Base-by-base conservation (phyloP, 92 coral and sea anemone species). In the Montipora capitata region DNA sequence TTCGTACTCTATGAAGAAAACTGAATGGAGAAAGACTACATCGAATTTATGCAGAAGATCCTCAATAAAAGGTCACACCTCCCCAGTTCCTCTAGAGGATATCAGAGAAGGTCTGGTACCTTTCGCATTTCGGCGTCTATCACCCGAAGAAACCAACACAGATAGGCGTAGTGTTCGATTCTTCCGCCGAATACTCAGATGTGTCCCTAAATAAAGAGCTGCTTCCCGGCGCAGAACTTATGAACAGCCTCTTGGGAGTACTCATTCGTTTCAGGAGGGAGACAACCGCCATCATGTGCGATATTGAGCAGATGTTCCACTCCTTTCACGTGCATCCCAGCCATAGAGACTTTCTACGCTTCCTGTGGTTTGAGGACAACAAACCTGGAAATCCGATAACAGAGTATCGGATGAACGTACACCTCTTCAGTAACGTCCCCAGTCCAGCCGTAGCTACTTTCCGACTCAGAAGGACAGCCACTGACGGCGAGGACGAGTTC, bases 401-500 rank as follows among this genome's bases (percentile, higher is more conserved):
- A n/a, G n/a, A n/a, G n/a, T n/a, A n/a, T n/a, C n/a, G n/a, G n/a
- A n/a, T n/a, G n/a, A n/a, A n/a, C n/a, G n/a, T n/a, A n/a, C n/a
- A n/a, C n/a, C n/a, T n/a, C n/a, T n/a, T n/a, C n/a, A n/a, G n/a
- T n/a, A n/a, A n/a, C n/a, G n/a, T n/a, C n/a, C n/a, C n/a, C n/a
- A n/a, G n/a, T n/a, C n/a, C n/a, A n/a, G n/a, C n/a, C n/a, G n/a
- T n/a, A n/a, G n/a, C n/a, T n/a, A n/a, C n/a, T n/a, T n/a, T n/a
- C n/a, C n/a, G n/a, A n/a, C n/a, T n/a, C n/a, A n/a, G n/a, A n/a
- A 74, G 17, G 71, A 90, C 96, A 6, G 89, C 87, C 10, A 73
- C 77, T 76, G 85, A 85, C 86, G 96, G 96, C 94, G 96, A 90
- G 96, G 90, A 93, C 94, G 38, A 52, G 11, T 78, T 59, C 51